Evolutionary conservation across 2,113 vertebrate genomes (phyloP).

Genomic region (Struthidea cinerea): DNA sequence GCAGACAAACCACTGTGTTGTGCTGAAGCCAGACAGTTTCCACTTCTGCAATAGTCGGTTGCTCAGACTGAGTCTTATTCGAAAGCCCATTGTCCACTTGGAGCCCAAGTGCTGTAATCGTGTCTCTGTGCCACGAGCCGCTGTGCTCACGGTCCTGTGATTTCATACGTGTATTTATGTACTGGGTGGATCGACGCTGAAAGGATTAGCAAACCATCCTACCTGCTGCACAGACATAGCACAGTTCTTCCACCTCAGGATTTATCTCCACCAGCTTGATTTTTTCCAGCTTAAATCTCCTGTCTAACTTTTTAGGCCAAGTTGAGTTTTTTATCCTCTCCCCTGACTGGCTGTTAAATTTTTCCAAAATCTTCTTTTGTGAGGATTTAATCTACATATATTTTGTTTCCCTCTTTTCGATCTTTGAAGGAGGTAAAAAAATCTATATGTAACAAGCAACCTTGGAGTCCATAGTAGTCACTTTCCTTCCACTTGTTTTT

Average conservation of each 20-base stretch:
- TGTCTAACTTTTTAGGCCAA: neutral
- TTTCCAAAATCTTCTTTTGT: neutral
- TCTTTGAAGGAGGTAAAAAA: neutral
- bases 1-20: neutral
- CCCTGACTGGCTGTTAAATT: neutral
- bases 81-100: neutral
- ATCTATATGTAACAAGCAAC: neutral
- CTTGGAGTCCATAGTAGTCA: neutral
- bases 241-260: neutral
- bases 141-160: neutral
- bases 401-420: neutral
- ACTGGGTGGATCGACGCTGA: accelerated
- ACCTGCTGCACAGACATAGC: neutral
- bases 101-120: accelerated
- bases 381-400: neutral
- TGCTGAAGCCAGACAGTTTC: neutral
- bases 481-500: neutral
- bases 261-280: neutral
- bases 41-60: neutral
- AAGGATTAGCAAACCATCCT: neutral
- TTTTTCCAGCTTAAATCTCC: neutral
- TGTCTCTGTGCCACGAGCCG: neutral
- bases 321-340: neutral
- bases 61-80: neutral
- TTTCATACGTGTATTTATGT: neutral